Percentiles rank a stretch among this genome's conserved stretches.
phyloP scores from a whole-genome alignment of 1,140 invertebrate genomes.

The Lycorma delicatula region DNA sequence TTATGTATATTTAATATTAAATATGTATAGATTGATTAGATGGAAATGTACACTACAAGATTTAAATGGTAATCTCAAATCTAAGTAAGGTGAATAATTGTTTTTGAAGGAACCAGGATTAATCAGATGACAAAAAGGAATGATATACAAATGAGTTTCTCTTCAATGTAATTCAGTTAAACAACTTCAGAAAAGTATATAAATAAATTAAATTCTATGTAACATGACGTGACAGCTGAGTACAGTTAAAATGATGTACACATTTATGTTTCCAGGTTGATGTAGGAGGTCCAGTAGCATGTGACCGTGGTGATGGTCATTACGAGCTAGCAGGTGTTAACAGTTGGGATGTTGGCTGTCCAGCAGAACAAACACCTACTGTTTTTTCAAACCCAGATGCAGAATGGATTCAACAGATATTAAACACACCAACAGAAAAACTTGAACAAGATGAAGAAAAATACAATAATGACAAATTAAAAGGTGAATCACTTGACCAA shows the following conservation, averaged over 20 bases:
- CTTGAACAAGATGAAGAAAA: conserved; percentile 15
- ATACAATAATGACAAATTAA: conserved; percentile 9
- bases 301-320: conserved; percentile 54
- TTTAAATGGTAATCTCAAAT: too few species aligned
- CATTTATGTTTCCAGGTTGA: conserved; percentile 49
- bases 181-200: too few species aligned
- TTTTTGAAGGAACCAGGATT: too few species aligned
- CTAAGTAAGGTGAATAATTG: too few species aligned
- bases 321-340: conserved; percentile 65
- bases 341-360: conserved; percentile 57
- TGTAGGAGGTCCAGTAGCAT: conserved; percentile 66
- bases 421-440: conserved; percentile 18
- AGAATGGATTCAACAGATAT: conserved; percentile 35
- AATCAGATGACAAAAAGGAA: too few species aligned
- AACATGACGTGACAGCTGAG: neutral
- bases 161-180: too few species aligned
- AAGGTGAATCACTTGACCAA: conserved; percentile 8
- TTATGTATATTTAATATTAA: too few species aligned
- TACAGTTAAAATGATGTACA: too few species aligned
- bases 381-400: conserved; percentile 37
- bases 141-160: too few species aligned
- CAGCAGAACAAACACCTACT: conserved; percentile 27
- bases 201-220: too few species aligned
- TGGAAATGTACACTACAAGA: too few species aligned
- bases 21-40: too few species aligned